Percentiles rank a stretch among this genome's conserved stretches.
Conservation (phyloP, 35 echinoderm and acorn worm genomes). For the Diadema setosum region DNA sequence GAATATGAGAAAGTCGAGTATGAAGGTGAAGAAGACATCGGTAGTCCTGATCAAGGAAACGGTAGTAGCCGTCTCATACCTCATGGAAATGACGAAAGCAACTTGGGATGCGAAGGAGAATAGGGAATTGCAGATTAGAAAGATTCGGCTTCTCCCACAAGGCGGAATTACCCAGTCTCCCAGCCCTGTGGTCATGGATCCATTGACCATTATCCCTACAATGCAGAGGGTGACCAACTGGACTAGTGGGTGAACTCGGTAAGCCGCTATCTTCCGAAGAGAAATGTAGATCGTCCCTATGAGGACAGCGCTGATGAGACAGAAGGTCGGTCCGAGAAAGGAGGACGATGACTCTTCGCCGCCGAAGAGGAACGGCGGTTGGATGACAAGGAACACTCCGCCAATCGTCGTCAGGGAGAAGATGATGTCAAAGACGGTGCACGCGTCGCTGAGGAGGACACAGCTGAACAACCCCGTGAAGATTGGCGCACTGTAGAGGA, state of each 20-base stretch:
- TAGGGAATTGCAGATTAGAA: background rate
- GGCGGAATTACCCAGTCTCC: background rate
- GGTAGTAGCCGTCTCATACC: background rate
- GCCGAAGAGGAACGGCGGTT: background rate
- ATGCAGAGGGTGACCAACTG: background rate
- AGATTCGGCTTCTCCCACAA: background rate
- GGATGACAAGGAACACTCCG: background rate
- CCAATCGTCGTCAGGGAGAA: background rate
- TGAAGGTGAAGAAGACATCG: background rate
- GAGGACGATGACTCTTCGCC: background rate
- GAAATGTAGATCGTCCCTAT: background rate
- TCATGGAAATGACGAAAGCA: background rate
- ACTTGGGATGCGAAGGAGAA: background rate
- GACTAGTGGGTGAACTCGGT: background rate
- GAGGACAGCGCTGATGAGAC: background rate
- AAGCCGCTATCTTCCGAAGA: background rate
- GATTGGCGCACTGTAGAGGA: background rate
- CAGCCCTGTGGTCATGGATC: background rate
- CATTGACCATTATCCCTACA: background rate
- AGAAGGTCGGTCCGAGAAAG: background rate
- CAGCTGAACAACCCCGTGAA: background rate
- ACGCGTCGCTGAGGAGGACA: background rate
- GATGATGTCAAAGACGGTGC: background rate
- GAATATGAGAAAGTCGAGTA: background rate
- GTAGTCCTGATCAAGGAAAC: background rate